Base-by-base conservation (phyloP, 2,888 invertebrate species). In the Ashinkailepas kermadecensis region DNA sequence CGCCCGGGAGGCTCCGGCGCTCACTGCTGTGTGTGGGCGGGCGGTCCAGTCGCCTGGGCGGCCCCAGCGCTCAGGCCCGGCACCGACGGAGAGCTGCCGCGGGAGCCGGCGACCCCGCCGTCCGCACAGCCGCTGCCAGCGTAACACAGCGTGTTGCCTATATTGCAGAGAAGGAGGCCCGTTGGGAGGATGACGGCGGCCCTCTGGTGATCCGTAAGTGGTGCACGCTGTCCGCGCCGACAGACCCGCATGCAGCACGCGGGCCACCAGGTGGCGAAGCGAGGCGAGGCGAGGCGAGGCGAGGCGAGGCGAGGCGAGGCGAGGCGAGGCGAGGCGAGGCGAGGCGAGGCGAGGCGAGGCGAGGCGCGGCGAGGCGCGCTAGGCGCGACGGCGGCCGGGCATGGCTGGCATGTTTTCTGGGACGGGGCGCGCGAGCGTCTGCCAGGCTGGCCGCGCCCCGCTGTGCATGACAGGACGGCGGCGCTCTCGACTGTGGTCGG, bases 201-300 rank as follows among this genome's bases (percentile, higher is more conserved):
- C 74, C 74, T 10, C 74, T 74, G 56, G 74, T 74, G 74, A 74
- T 74, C 56, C 74, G 74, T 74, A 74, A 74, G 74, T 74, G 74
- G 10, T n/a, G 74, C 56, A 56, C 6, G 54, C 74, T 56, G 74
- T 23, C 56, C 56, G 18, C 54, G 56, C 21, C 18, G 74, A 13
- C 74, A 56, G 56, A 18, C 10, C 39, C 15, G 74, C 74, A 74
- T 74, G 74, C n/a, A 13, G 59, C 59, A 59, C 59, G 12, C 59
- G 12, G 15, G 59, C 59, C 3, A 11, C 11, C 59, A 59, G 59
- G 59, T 59, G 59, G 59, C 11, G 12, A 59, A 7, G 15, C 59
- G 12, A 15, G 59, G 1, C 12, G 59, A 59, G 59, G 59, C 59
- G 15, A 39, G 2, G 39, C 1, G 39, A 39, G 4, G 39, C 39